Conservation (phyloP, 1,140 invertebrate genomes). For the Pantala flavescens region DNA sequence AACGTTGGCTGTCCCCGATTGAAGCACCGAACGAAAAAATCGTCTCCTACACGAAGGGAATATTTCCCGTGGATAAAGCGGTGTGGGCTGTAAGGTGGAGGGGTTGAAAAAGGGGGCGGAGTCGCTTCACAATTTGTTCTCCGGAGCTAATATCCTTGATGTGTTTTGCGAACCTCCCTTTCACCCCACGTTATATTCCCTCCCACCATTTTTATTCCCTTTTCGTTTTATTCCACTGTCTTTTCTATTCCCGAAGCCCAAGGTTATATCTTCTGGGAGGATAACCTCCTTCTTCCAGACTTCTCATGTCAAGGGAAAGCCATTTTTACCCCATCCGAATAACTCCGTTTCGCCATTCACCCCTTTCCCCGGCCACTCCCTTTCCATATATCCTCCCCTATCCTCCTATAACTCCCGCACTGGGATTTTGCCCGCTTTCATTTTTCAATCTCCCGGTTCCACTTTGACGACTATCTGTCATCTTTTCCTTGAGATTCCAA, state of each 20-base stretch:
- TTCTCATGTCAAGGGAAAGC: background rate
- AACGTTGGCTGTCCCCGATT: background rate
- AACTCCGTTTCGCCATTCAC: background rate
- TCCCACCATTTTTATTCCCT: constrained; percentile 2
- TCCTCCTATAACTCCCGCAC: too few species aligned
- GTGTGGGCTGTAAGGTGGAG: background rate
- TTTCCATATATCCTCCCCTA: too few species aligned
- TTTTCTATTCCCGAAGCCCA: constrained; percentile 1
- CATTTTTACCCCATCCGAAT: constrained; percentile 9
- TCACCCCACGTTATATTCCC: background rate
- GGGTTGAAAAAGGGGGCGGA: background rate
- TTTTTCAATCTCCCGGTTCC: too few species aligned
- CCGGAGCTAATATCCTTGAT: constrained; percentile 21
- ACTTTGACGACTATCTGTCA: too few species aligned
- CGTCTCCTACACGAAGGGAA: background rate
- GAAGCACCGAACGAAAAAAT: background rate
- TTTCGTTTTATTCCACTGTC: constrained; percentile 6
- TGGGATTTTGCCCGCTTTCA: too few species aligned
- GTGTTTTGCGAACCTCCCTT: constrained; percentile 15
- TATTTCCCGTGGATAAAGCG: background rate
- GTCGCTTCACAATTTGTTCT: constrained; percentile 20
- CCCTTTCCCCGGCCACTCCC: background rate
- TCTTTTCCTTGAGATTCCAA: too few species aligned
- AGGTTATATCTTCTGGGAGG: constrained; percentile 2
- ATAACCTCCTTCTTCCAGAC: constrained; percentile 1